Base-by-base conservation (phyloP, 2,797 vertebrate species). In the Acipenser transmontanus region DNA sequence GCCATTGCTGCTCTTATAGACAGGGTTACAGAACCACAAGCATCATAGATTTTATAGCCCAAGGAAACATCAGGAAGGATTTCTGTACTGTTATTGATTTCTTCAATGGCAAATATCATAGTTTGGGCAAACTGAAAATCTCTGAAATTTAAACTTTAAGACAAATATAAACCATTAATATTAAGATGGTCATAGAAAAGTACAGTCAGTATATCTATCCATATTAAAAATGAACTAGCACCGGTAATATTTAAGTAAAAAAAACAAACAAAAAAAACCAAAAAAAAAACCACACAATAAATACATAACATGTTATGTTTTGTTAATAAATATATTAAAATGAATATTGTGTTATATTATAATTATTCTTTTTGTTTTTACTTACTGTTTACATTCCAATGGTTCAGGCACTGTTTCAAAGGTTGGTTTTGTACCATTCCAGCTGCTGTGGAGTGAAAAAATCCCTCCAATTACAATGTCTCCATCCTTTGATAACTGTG, bases 391-490 rank as follows among this genome's bases (percentile, higher is more conserved):
- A 66, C 88, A 90, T 68, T 81, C 77, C 47, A 85, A 68, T 17
- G 78, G 73, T 34, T 51, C 49, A 47, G 86, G 87, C 59, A 73
- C 74, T 7, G 73, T 48, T 13, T 5, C 69, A 67, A 81, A 89
- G 52, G 61, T 70, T 1, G 80, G 68, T 5, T 79, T 52, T 71
- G 57, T 73, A 51, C 76, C 54, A 50, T 73, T 76, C 84, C 83
- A 88, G 71, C 75, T 87, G 65, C 77, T 85, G 72, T 89, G 86
- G 9, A 90, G 86, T 62, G 82, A 78, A 9, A 88, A 89, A 48
- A 86, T 77, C 1, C 81, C 88, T 49, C 88, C 87, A 50, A 90
- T 12, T 49, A 81, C 72, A 49, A 89, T 81, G 64, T 87, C 81
- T 1, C 87, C 88, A 47, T 84, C 71, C 62, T 84, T 83, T 34